These are phyloP conservation scores for Ashinkailepas kermadecensis DNA, from an alignment of 2,888 invertebrate genomes.

Conservation along the genomic window DNA sequence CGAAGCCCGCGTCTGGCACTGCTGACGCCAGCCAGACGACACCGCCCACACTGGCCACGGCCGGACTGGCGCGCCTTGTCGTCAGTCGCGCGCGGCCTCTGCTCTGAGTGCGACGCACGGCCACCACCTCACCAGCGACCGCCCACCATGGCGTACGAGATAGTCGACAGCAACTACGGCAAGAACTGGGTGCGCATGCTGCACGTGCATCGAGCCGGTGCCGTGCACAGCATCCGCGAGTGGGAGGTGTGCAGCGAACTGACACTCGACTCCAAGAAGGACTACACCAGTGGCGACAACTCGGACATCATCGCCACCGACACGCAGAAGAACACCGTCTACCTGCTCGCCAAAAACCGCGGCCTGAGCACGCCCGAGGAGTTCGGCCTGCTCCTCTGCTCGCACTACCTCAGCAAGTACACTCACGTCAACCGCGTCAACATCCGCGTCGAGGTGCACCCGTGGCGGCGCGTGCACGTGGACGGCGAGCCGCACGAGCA, in stretches of 20 bases:
- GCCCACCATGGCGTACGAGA: conserved; percentile 44
- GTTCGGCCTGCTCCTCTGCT: conserved; percentile 63
- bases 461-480: conserved; percentile 61
- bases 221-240: conserved; percentile 62
- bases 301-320: conserved; percentile 72
- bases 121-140: not conserved
- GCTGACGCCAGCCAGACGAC: no score
- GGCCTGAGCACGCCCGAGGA: conserved; percentile 69
- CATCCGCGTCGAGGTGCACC: conserved; percentile 63
- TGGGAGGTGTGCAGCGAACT: conserved; percentile 65
- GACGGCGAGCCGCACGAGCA: conserved; percentile 59
- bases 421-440: conserved; percentile 62
- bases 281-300: conserved; percentile 67
- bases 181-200: conserved; percentile 66
- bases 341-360: conserved; percentile 65
- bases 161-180: conserved; percentile 61
- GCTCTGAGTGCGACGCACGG: no score
- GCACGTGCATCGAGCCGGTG: conserved; percentile 59
- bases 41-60: no score
- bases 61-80: no score
- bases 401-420: conserved; percentile 66
- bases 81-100: no score
- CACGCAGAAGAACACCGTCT: conserved; percentile 74
- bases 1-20: no score
- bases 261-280: conserved; percentile 59